Evolutionary conservation across 2,888 invertebrate species (phyloP).

Genomic region (Eristalinus aeneus): DNA sequence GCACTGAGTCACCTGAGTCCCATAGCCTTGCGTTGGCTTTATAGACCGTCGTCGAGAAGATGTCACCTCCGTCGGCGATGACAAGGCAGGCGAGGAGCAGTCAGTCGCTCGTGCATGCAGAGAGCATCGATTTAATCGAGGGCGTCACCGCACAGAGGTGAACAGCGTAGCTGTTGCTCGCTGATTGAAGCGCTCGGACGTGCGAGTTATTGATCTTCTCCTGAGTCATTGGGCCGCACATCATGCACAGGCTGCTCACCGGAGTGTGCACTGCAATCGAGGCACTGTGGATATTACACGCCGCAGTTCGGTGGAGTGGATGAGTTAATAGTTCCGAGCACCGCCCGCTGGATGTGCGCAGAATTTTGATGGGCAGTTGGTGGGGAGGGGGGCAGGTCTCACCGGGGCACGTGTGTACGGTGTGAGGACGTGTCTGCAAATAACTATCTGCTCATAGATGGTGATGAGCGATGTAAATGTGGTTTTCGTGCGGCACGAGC

Average conservation of each 20-base stretch:
- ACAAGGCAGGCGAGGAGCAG: background rate
- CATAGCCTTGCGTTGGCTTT: background rate
- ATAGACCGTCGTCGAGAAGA: background rate
- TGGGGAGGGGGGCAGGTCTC: background rate
- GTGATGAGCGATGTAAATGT: background rate
- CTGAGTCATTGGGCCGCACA: background rate
- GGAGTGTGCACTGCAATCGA: background rate
- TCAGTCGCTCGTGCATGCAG: background rate
- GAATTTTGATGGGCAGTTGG: background rate
- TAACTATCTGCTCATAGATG: background rate
- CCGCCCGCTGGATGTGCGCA: background rate
- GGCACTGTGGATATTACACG: background rate
- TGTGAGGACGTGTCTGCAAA: background rate
- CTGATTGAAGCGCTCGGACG: background rate
- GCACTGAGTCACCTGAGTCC: background rate
- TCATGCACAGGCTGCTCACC: background rate
- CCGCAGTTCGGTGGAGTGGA: background rate
- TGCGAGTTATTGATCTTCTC: background rate
- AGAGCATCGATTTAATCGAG: background rate
- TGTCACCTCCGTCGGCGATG: background rate
- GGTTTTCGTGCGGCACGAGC: background rate
- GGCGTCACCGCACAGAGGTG: background rate
- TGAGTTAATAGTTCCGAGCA: background rate
- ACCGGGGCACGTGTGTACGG: background rate
- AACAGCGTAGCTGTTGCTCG: background rate